phyloP scores from a whole-genome alignment of 2,113 vertebrate genomes.

The Cyanocitta stelleri region DNA sequence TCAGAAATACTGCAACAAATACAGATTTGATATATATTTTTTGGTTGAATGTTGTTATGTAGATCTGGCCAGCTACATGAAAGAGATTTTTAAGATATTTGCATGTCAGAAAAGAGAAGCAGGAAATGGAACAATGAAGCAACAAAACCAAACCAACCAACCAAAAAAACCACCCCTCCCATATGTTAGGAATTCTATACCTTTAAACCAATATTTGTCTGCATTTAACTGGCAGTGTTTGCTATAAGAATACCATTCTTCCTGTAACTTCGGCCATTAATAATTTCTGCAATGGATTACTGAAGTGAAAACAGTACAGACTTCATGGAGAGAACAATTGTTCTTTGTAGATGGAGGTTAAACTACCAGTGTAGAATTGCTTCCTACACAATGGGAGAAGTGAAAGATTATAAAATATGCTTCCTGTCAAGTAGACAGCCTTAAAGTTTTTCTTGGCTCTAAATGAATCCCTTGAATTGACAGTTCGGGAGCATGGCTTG shows the following conservation, averaged over 20 bases:
- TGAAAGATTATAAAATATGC: constrained; percentile 35
- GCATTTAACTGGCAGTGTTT: neutral
- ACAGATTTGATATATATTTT: neutral
- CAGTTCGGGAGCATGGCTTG: neutral
- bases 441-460: constrained; percentile 23
- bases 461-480: constrained; percentile 33
- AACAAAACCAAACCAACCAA: neutral
- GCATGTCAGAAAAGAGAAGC: neutral
- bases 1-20: neutral
- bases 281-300: neutral
- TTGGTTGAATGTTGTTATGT: neutral
- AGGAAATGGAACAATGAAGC: neutral
- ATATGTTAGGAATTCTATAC: neutral
- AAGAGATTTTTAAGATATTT: neutral
- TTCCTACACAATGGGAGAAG: constrained; percentile 16
- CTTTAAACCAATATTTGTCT: neutral
- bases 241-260: neutral
- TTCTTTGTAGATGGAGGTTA: constrained; percentile 39
- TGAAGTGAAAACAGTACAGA: neutral
- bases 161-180: accelerated
- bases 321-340: constrained; percentile 17
- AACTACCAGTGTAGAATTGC: constrained; percentile 20
- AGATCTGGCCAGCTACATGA: neutral
- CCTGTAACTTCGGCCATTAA: neutral
- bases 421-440: constrained; percentile 26